These are phyloP conservation scores for Drosophila navojoa DNA, from an alignment of 1,140 invertebrate species.

Conservation along the genomic window DNA sequence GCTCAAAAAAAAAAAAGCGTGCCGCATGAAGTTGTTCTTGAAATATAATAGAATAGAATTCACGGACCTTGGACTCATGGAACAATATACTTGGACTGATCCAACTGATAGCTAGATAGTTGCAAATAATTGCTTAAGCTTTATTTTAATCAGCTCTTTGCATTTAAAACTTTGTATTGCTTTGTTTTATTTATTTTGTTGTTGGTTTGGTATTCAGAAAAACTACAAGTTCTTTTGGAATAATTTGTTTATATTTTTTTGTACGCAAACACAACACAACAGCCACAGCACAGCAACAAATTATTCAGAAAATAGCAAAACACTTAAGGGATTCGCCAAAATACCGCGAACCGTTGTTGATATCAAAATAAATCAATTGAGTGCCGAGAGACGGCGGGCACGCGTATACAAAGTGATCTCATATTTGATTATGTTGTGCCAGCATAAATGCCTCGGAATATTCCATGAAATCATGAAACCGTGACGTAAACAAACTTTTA, in stretches of 20 bases:
- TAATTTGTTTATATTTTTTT: too few species aligned
- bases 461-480: slow-evolving; percentile 56
- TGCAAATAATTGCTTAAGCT: too few species aligned
- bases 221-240: too few species aligned
- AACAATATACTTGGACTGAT: background rate
- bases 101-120: too few species aligned
- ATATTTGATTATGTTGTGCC: slow-evolving; percentile 44
- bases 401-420: slow-evolving; percentile 69
- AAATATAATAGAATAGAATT: slow-evolving; percentile 7
- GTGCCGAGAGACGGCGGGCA: slow-evolving; percentile 13
- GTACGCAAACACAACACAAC: background rate
- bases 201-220: too few species aligned
- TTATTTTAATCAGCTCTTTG: too few species aligned
- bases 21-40: slow-evolving; percentile 2
- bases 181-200: too few species aligned
- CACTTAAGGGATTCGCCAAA: slow-evolving; percentile 10
- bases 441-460: slow-evolving; percentile 71
- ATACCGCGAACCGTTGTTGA: slow-evolving; percentile 17
- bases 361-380: slow-evolving; percentile 61
- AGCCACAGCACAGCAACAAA: background rate
- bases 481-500: slow-evolving; percentile 64
- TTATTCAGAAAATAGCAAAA: slow-evolving; percentile 29
- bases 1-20: slow-evolving; percentile 2
- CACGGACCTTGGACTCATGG: slow-evolving; percentile 10
- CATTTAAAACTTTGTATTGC: too few species aligned